A percentile compares a stretch with the other conserved stretches of the same genome.
These are phyloP conservation scores for Boulengeromyrus knoepffleri DNA, from an alignment of 2,113 vertebrate genomes.

Conservation along the genomic window DNA sequence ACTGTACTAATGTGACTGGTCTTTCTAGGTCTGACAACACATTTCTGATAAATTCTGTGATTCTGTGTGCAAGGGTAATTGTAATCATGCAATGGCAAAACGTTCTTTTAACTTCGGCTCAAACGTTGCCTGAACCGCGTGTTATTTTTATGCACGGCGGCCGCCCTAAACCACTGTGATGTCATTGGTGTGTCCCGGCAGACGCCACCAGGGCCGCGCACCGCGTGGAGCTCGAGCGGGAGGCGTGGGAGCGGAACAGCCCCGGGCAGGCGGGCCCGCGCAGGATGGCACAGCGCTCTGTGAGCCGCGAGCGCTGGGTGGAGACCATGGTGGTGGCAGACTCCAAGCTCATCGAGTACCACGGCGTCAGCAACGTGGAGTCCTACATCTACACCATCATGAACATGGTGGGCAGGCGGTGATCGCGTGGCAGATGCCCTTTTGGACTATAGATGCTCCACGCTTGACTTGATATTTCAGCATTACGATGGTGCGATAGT, in stretches of 20 bases:
- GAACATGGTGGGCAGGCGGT: slow-evolving; percentile 79
- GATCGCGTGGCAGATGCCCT: background rate
- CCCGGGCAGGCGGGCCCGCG: slow-evolving; percentile 37
- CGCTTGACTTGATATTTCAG: no score
- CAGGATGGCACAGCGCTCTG: slow-evolving; percentile 67
- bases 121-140: background rate
- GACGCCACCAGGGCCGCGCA: slow-evolving; percentile 57
- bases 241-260: slow-evolving; percentile 60
- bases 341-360: slow-evolving; percentile 90
- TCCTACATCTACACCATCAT: slow-evolving; percentile 96
- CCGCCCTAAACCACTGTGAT: background rate
- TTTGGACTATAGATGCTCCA: background rate
- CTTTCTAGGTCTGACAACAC: background rate
- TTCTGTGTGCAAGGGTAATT: background rate
- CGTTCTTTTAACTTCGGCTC: background rate
- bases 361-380: slow-evolving; percentile 84
- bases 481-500: no score
- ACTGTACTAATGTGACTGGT: background rate
- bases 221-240: slow-evolving; percentile 46
- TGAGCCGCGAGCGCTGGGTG: slow-evolving; percentile 93
- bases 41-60: background rate
- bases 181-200: slow-evolving; percentile 41
- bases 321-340: slow-evolving; percentile 94
- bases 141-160: background rate
- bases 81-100: background rate